phyloP scores from a whole-genome alignment of 2,113 vertebrate genomes.

The Patagioenas fasciata region DNA sequence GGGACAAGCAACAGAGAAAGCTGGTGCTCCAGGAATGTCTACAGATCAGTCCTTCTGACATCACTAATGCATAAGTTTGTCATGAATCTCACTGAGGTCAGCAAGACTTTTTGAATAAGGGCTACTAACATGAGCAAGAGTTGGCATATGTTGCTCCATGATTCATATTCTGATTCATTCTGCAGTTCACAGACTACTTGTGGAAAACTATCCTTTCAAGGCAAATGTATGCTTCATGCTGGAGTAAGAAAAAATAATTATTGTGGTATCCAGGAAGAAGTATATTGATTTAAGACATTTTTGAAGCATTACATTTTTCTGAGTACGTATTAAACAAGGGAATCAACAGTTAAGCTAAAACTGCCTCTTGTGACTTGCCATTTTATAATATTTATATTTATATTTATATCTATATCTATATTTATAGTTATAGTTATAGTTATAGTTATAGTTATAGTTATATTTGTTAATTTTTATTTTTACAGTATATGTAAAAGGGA shows the following conservation, averaged over 20 bases:
- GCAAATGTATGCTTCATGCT: not conserved
- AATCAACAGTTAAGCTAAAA: not conserved
- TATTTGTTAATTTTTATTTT: not conserved
- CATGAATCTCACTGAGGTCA: not conserved
- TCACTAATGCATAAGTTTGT: not conserved
- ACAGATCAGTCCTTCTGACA: not conserved
- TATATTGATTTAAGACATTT: not conserved
- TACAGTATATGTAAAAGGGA: not conserved
- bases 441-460: too few species aligned
- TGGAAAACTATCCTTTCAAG: not conserved
- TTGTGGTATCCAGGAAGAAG: not conserved
- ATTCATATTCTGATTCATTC: not conserved
- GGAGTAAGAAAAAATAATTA: not conserved
- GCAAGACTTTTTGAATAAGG: not conserved
- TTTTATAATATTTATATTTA: not conserved
- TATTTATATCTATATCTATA: not conserved
- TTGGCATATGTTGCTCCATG: not conserved
- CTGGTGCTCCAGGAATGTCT: not conserved
- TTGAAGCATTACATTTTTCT: not conserved
- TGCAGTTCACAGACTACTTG: not conserved
- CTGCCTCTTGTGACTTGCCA: not conserved
- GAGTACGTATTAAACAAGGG: not conserved
- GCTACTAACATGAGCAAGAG: not conserved
- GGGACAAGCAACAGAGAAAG: not conserved
- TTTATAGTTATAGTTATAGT: too few species aligned